A percentile compares a stretch with the other conserved stretches of the same genome.
Evolutionary conservation across 2,797 vertebrate genomes (phyloP).

Genomic region (Parambassis ranga): DNA sequence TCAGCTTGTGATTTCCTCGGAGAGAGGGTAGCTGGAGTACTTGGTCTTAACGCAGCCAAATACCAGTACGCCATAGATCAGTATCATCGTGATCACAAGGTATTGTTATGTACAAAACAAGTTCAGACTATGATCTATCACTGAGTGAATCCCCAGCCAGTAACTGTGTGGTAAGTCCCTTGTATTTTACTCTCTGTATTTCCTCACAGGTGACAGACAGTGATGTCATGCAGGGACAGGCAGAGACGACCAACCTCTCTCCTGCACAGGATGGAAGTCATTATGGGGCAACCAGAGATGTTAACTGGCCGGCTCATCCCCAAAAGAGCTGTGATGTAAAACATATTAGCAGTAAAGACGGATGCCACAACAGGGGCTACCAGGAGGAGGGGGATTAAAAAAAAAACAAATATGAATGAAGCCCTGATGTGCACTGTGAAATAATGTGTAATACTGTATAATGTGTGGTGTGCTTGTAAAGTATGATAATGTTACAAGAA

Average conservation of each 20-base stretch:
- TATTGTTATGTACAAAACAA: slow-evolving; percentile 48
- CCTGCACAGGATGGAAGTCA: background rate
- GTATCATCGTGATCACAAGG: slow-evolving; percentile 67
- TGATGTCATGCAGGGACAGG: background rate
- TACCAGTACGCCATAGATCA: slow-evolving; percentile 80
- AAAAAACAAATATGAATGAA: background rate
- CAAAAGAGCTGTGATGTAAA: background rate
- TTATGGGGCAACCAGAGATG: slow-evolving; percentile 63
- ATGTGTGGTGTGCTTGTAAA: background rate
- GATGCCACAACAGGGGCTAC: slow-evolving; percentile 55
- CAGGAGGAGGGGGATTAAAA: slow-evolving; percentile 19
- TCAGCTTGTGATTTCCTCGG: slow-evolving; percentile 82
- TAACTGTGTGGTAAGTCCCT: background rate
- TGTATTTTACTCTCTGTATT: background rate
- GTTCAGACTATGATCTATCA: too few relatives aligned
- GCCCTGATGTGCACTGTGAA: background rate
- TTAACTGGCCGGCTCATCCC: background rate
- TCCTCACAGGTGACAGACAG: slow-evolving; percentile 44
- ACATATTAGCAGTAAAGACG: background rate
- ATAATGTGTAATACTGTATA: background rate
- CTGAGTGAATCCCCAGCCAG: too few relatives aligned
- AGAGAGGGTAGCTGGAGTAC: slow-evolving; percentile 68
- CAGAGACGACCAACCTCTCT: slow-evolving; percentile 58
- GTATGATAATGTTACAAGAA: background rate
- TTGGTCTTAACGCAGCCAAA: slow-evolving; percentile 79